Evolutionary conservation across 2,113 vertebrate species (phyloP).

Genomic region (Melanotaenia duboulayi): DNA sequence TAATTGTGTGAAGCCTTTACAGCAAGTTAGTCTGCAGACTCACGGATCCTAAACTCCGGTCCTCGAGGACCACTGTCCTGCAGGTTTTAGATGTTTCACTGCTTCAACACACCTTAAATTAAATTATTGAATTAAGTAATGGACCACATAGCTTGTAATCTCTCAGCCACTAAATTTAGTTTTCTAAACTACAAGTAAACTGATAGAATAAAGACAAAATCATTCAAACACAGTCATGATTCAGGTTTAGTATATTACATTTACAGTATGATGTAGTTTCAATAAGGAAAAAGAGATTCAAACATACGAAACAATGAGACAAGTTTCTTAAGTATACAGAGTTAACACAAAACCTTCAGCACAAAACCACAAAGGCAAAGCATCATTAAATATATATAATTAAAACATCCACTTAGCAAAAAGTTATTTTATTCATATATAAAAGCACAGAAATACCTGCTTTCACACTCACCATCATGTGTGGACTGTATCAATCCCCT

Average conservation of each 20-base stretch:
- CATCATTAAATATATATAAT: background rate
- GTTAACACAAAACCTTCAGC: background rate
- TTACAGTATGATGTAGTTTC: background rate
- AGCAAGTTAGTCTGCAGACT: background rate
- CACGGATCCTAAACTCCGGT: too few species aligned
- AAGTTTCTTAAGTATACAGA: background rate
- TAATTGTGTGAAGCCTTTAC: background rate
- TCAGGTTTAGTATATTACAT: constrained; percentile 23
- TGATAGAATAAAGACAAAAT: background rate
- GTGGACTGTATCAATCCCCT: constrained; percentile 1
- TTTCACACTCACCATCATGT: constrained; percentile 68
- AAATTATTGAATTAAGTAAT: too few species aligned
- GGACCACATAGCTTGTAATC: background rate
- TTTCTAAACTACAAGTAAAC: background rate
- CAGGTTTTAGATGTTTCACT: too few species aligned
- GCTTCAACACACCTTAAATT: too few species aligned
- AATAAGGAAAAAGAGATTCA: constrained; percentile 4
- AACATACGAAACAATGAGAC: background rate
- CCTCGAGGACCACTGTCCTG: too few species aligned
- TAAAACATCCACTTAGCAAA: background rate
- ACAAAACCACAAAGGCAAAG: constrained; percentile 5
- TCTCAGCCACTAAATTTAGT: background rate
- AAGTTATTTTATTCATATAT: background rate
- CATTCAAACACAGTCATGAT: background rate
- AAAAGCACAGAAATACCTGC: background rate